A percentile compares a stretch with the other conserved stretches of the same genome.
Evolutionary conservation across 2,888 invertebrate species (phyloP).

Genomic region (Stenichneumon culpator): DNA sequence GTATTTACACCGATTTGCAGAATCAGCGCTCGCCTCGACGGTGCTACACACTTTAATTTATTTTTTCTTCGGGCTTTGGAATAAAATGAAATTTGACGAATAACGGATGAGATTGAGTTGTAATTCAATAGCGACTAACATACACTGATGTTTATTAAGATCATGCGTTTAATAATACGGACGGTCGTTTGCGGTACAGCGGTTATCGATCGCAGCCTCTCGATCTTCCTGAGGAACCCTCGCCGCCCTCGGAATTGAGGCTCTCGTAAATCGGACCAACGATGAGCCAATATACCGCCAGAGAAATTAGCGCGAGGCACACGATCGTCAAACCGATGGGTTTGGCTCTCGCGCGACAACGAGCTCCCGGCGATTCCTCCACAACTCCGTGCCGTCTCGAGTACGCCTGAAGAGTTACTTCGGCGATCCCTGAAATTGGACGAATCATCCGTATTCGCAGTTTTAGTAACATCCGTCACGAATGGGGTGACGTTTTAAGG

Average conservation of each 20-base stretch:
- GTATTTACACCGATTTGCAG: constrained; percentile 4
- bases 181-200: neutral
- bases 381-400: constrained; percentile 69
- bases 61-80: neutral
- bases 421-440: constrained; percentile 73
- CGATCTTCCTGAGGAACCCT: constrained; percentile 27
- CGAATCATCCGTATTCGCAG: neutral
- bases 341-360: constrained; percentile 73
- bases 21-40: neutral
- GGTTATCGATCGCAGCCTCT: constrained; percentile 60
- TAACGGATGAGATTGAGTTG: neutral
- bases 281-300: constrained; percentile 77
- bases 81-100: neutral
- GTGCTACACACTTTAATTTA: too few relatives aligned
- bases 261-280: constrained; percentile 73
- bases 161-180: neutral
- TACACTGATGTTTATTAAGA: constrained; percentile 3
- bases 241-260: constrained; percentile 44
- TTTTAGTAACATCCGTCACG: neutral
- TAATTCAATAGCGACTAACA: neutral
- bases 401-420: constrained; percentile 75
- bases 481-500: neutral
- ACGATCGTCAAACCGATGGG: constrained; percentile 71
- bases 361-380: constrained; percentile 50
- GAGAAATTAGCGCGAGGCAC: constrained; percentile 69